Percentiles rank a stretch among this genome's conserved stretches.
These are phyloP conservation scores for Tenthredo amoena DNA, from an alignment of 2,888 invertebrate species.

Conservation along the genomic window DNA sequence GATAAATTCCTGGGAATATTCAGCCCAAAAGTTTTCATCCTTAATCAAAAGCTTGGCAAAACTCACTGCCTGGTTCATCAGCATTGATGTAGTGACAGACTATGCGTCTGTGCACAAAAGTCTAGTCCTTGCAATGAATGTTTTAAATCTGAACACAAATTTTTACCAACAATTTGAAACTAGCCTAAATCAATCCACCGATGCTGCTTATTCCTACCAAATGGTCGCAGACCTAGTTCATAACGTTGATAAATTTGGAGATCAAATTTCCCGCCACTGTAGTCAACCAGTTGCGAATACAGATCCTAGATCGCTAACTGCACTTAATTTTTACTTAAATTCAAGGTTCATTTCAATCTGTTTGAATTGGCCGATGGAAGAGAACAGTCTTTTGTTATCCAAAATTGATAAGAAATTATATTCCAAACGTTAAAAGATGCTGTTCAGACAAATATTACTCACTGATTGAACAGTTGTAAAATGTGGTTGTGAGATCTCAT, in stretches of 20 bases:
- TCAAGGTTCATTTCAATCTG: conserved; percentile 1
- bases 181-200: not conserved
- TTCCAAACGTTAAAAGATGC: not conserved
- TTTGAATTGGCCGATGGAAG: conserved; percentile 19
- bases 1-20: conserved; percentile 57
- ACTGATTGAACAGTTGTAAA: not conserved
- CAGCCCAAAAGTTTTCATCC: conserved; percentile 62
- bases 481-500: not conserved
- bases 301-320: not conserved
- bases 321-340: not conserved
- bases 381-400: conserved; percentile 30
- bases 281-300: not conserved
- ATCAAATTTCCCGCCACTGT: not conserved
- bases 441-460: not conserved
- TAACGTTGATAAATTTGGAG: conserved; percentile 24
- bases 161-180: not conserved
- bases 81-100: conserved; percentile 35
- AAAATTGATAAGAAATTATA: conserved; percentile 32
- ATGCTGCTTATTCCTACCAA: conserved; percentile 2
- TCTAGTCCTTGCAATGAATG: conserved; percentile 15
- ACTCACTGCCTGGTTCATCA: conserved; percentile 57
- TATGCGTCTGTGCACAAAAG: conserved; percentile 1
- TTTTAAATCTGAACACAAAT: not conserved
- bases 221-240: not conserved
- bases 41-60: conserved; percentile 63